Conservation (phyloP, 1,140 invertebrate species). For the Drosophila mayri region DNA sequence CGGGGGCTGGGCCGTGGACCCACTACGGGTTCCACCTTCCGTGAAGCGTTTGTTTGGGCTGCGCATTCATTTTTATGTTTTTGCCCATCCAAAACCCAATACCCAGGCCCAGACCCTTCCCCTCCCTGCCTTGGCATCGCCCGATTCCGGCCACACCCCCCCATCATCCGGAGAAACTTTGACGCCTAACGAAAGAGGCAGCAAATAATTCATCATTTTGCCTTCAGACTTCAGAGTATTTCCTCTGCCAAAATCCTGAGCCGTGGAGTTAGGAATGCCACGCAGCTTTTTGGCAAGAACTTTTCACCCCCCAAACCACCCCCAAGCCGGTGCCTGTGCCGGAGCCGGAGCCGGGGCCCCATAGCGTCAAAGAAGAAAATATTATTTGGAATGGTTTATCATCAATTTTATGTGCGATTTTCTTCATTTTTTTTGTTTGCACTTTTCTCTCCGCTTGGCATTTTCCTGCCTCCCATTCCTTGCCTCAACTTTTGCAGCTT, state of each 20-base stretch:
- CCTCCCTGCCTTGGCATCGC: background rate
- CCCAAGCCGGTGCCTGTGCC: background rate
- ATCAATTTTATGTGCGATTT: conserved; percentile 81
- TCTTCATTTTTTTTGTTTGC: conserved; percentile 57
- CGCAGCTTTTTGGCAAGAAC: conserved; percentile 43
- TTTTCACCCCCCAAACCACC: conserved; percentile 12
- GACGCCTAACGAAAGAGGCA: conserved; percentile 81
- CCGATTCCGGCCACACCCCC: conserved; percentile 13
- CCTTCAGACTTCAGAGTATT: conserved; percentile 72
- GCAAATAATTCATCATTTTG: conserved; percentile 83
- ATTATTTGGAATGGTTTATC: conserved; percentile 84
- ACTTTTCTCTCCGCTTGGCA: conserved; percentile 41
- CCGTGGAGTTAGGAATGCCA: conserved; percentile 55
- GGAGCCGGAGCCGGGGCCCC: background rate
- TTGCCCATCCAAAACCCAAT: conserved; percentile 52
- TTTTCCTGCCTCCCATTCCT: conserved; percentile 10
- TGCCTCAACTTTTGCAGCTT: conserved; percentile 4
- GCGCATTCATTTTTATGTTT: conserved; percentile 77
- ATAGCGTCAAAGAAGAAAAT: conserved; percentile 64
- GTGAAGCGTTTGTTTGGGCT: conserved; percentile 70
- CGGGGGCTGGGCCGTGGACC: conserved; percentile 16
- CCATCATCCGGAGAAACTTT: conserved; percentile 55
- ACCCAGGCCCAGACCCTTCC: background rate
- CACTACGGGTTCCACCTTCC: conserved; percentile 44
- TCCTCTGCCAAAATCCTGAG: conserved; percentile 69